These are phyloP conservation scores for Myotis yumanensis DNA, from an alignment of 2,113 vertebrate species.

Conservation along the genomic window DNA sequence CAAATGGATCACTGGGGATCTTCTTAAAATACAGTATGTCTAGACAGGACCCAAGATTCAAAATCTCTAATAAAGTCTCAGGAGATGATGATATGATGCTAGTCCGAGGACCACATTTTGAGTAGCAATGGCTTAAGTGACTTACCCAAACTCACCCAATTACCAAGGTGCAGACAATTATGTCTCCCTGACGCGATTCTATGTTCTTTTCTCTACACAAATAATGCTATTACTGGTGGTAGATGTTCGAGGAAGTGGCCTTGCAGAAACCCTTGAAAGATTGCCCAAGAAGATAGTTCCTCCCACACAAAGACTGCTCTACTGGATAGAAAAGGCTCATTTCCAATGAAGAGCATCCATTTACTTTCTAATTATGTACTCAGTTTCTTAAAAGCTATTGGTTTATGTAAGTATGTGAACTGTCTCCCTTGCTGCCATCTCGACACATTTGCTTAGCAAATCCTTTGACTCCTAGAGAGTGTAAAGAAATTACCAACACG, in stretches of 20 bases:
- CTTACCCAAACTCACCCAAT: background rate
- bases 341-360: constrained; percentile 6
- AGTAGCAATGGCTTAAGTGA: background rate
- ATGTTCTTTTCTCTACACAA: background rate
- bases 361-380: background rate
- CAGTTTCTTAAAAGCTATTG: constrained; percentile 29
- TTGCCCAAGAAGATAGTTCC: background rate
- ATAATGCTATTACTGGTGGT: background rate
- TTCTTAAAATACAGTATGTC: background rate
- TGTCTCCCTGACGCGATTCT: background rate
- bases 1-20: background rate
- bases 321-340: background rate
- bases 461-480: constrained; percentile 3
- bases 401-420: constrained; percentile 28
- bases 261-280: background rate
- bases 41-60: background rate
- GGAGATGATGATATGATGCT: background rate
- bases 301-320: background rate
- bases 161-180: background rate
- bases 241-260: background rate
- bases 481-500: background rate
- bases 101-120: background rate
- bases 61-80: background rate
- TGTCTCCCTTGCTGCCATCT: background rate
- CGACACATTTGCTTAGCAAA: constrained; percentile 50